A percentile compares a stretch with the other conserved stretches of the same genome.
Conservation (phyloP, 2,113 vertebrate genomes). For the Ramphastos sulfuratus region DNA sequence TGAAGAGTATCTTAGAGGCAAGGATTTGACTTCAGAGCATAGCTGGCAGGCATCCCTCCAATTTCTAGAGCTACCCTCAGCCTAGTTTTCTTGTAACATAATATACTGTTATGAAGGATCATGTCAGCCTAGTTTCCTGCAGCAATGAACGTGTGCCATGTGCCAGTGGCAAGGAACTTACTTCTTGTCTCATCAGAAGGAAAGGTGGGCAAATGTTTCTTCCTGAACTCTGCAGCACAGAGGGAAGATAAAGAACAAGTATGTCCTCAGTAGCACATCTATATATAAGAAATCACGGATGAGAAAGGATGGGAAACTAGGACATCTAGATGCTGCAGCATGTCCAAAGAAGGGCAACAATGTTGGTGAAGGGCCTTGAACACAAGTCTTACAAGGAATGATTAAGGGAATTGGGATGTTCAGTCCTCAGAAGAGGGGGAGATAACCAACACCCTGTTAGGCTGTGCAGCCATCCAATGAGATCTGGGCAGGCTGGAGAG, state of each 20-base stretch:
- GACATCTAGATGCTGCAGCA: background rate
- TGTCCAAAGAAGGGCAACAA: too few species aligned
- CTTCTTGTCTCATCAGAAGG: background rate
- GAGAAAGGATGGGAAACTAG: background rate
- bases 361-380: too few species aligned
- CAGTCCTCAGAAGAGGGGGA: too few species aligned
- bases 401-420: too few species aligned
- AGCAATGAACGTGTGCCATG: background rate
- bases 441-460: too few species aligned
- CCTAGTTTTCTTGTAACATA: conserved; percentile 27
- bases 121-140: background rate
- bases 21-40: background rate
- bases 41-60: background rate
- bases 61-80: background rate
- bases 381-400: background rate
- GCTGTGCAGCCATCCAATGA: too few species aligned
- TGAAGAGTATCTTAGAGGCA: background rate
- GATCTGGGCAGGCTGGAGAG: too few species aligned
- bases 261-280: background rate
- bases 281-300: background rate
- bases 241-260: background rate
- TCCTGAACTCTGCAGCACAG: background rate
- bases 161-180: background rate
- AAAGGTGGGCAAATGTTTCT: accelerated
- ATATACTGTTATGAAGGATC: conserved; percentile 39